Evolutionary conservation across 2,888 invertebrate genomes (phyloP).

Genomic region (Cabera pusaria): DNA sequence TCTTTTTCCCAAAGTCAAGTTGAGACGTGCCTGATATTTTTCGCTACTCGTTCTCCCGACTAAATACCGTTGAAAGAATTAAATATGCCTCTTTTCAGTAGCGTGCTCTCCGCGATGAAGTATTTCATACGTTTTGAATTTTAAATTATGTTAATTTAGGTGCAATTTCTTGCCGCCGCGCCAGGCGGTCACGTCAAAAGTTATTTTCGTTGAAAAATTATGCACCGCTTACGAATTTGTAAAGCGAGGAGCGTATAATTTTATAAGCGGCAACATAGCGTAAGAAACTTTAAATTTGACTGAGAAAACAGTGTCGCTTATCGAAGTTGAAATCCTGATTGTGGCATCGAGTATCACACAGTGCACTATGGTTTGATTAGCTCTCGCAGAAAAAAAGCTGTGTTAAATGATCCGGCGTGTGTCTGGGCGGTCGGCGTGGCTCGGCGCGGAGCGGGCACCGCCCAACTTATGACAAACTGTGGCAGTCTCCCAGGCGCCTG

Average conservation of each 20-base stretch:
- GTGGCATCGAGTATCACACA: slow-evolving; percentile 10
- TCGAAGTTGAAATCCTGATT: background rate
- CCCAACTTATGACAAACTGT: slow-evolving; percentile 75
- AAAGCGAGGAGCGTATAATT: too few species aligned
- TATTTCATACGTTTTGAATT: slow-evolving; percentile 69
- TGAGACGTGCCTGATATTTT: slow-evolving; percentile 65
- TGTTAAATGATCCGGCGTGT: slow-evolving; percentile 57
- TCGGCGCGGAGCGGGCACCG: slow-evolving; percentile 40
- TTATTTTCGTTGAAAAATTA: slow-evolving; percentile 30
- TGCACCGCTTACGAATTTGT: slow-evolving; percentile 9
- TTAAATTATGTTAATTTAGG: slow-evolving; percentile 67
- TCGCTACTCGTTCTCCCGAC: slow-evolving; percentile 45
- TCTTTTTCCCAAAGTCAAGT: slow-evolving; percentile 71
- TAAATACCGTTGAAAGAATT: slow-evolving; percentile 62
- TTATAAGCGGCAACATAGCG: too few species aligned
- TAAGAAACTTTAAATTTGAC: too few species aligned
- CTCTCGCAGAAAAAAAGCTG: slow-evolving; percentile 58
- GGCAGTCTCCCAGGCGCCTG: slow-evolving; percentile 54
- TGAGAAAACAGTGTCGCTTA: too few species aligned
- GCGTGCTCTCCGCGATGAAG: slow-evolving; percentile 60
- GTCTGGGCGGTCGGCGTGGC: slow-evolving; percentile 34
- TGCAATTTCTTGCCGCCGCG: slow-evolving; percentile 45
- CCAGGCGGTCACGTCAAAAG: slow-evolving; percentile 39
- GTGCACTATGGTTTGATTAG: slow-evolving; percentile 51
- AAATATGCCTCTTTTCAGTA: slow-evolving; percentile 64